Evolutionary conservation across 1,140 invertebrate genomes (phyloP), one percentile per base, ranked within the genome.

Genomic region (Parasteatoda tepidariorum): DNA sequence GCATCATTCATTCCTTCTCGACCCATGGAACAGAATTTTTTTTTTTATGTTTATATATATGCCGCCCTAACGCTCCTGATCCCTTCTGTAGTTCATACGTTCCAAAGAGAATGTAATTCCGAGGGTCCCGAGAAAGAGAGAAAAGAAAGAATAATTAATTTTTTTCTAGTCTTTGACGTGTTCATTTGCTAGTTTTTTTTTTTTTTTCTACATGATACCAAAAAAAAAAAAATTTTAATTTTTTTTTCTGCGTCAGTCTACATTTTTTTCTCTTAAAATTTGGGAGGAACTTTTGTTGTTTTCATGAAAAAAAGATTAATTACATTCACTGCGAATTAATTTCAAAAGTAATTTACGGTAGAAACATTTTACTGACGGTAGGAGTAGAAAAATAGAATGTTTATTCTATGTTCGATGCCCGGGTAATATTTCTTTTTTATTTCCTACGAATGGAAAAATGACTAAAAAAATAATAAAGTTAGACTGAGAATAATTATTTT

Each of bases 141-240:
- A 38, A 26, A 54, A 57, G 78, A 81, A 81, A 78, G 62, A 70
- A 81, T 81, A 81, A 81, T 81, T 81, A 81, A 81, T 81, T 70
- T 81, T 81, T 81, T 79, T 67, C 18, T 48, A 2, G 9, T 18
- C 38, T 48, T 18, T 68, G 78, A 70, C 66, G 66, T 81, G 54
- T 70, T 81, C 78, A 81, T 81, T 81, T 81, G 66, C 78, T 81
- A 66, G n/a, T n/a, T n/a, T n/a, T n/a, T n/a, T n/a, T n/a, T n/a
- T n/a, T n/a, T n/a, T n/a, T 68, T 81, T 81, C 61, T 70, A 22
- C 4, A 22, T 34, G 30, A 70, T 33, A 67, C 15, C 22, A 61
- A 30, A 22, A 15, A 24, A 59, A 9, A 31, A 70, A 61, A 74
- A 74, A 59, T 57, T n/a, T 9, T 73, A 13, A 9, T 41, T 74